phyloP scores from a whole-genome alignment of 2,888 invertebrate species.

The Dasysyrphus tricinctus region DNA sequence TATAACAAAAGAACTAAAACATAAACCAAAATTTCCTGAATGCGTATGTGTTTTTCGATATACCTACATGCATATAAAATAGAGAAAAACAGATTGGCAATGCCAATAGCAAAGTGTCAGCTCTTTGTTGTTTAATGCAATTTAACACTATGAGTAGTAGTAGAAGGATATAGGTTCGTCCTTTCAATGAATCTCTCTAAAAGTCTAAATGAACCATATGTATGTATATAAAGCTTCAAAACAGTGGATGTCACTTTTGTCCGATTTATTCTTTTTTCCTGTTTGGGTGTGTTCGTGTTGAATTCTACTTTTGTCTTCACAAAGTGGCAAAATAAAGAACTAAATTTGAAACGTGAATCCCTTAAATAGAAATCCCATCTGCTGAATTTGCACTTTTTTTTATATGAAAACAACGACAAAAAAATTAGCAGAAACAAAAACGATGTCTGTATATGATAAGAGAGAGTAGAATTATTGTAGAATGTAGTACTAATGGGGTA shows the following conservation, averaged over 20 bases:
- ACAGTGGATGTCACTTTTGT: constrained; percentile 2
- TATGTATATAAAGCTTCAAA: not conserved
- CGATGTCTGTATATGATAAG: not conserved
- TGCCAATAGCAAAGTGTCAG: constrained; percentile 15
- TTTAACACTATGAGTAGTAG: not conserved
- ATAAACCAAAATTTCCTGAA: not conserved
- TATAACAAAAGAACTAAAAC: not conserved
- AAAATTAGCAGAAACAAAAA: not conserved
- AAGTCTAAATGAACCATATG: not conserved
- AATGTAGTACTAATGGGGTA: constrained; percentile 25
- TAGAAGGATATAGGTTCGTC: not conserved
- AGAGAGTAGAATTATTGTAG: too few species aligned
- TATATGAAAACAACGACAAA: not conserved
- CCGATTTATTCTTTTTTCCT: not conserved
- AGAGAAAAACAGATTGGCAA: not conserved
- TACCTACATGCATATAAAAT: not conserved
- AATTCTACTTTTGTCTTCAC: not conserved
- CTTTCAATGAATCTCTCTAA: not conserved
- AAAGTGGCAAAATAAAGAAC: constrained; percentile 8
- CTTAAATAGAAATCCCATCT: constrained; percentile 8
- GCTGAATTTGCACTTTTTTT: constrained; percentile 14
- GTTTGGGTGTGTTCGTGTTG: not conserved
- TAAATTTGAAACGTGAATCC: constrained; percentile 24
- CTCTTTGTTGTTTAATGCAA: constrained; percentile 23
- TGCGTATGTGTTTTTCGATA: not conserved